Percentiles rank a stretch among this genome's conserved stretches.
These are phyloP conservation scores for Zophobas morio DNA, from an alignment of 1,140 invertebrate genomes.

Conservation along the genomic window DNA sequence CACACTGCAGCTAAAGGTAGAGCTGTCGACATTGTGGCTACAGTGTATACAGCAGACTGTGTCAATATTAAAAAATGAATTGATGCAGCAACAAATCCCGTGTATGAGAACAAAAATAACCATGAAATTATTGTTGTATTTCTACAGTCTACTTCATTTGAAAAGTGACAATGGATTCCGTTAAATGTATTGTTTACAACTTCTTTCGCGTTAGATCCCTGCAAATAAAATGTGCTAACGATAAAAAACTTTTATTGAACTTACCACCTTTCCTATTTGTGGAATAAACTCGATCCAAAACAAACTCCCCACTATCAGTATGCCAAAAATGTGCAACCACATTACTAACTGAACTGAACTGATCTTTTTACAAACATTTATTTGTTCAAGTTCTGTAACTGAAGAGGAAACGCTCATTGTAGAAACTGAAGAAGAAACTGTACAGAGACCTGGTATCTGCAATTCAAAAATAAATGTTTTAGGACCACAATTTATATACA, in stretches of 20 bases:
- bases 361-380: constrained; percentile 48
- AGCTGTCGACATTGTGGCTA: constrained; percentile 70
- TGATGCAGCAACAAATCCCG: constrained; percentile 68
- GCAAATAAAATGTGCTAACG: constrained; percentile 39
- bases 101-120: constrained; percentile 69
- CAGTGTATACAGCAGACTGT: constrained; percentile 73
- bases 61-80: constrained; percentile 72
- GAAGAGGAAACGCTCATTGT: constrained; percentile 6
- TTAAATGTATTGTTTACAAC: constrained; percentile 61
- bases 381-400: neutral
- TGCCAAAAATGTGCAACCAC: constrained; percentile 69
- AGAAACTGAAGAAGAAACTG: constrained; percentile 67
- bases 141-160: constrained; percentile 61
- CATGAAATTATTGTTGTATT: constrained; percentile 69
- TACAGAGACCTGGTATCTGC: constrained; percentile 48
- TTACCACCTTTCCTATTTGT: constrained; percentile 69
- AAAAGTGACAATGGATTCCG: constrained; percentile 64
- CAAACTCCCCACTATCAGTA: constrained; percentile 66
- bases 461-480: too few species aligned
- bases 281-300: constrained; percentile 70
- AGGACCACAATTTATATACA: too few species aligned
- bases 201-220: constrained; percentile 58
- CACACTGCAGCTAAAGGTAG: constrained; percentile 73
- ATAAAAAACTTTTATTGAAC: neutral
- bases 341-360: constrained; percentile 65